A percentile compares a stretch with the other conserved stretches of the same genome.
Conservation (phyloP, 2,888 invertebrate species). For the Eulithis testata region DNA sequence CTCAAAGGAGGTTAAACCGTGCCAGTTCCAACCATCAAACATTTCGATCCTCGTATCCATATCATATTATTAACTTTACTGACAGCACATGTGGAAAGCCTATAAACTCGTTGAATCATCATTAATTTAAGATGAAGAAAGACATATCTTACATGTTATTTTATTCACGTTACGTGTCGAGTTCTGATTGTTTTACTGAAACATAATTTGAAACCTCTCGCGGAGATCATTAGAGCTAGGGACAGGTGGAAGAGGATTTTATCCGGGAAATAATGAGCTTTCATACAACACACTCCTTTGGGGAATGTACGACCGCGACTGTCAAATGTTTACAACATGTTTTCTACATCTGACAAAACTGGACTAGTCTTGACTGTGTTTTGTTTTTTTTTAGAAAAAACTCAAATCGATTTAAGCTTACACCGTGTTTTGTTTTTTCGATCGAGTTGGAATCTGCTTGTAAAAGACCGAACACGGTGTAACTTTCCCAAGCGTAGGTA, state of each 20-base stretch:
- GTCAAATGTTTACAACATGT: neutral
- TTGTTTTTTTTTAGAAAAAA: neutral
- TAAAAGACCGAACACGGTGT: no score
- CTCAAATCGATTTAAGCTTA: no score
- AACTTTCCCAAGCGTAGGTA: no score
- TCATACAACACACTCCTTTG: slow-evolving; percentile 13
- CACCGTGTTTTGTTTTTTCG: no score
- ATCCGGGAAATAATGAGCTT: slow-evolving; percentile 31
- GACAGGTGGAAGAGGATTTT: slow-evolving; percentile 46
- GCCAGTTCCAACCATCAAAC: neutral
- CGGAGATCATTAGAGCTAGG: slow-evolving; percentile 71
- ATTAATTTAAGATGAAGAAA: slow-evolving; percentile 83
- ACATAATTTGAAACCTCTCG: slow-evolving; percentile 80
- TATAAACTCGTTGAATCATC: slow-evolving; percentile 78
- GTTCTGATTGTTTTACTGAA: slow-evolving; percentile 76
- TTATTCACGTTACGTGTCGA: slow-evolving; percentile 78
- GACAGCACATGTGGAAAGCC: neutral
- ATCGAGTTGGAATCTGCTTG: no score
- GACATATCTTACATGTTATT: slow-evolving; percentile 82
- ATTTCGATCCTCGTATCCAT: no score
- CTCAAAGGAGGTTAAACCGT: no score
- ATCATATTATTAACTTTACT: neutral
- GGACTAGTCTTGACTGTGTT: neutral
- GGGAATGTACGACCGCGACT: slow-evolving; percentile 2
- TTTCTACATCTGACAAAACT: neutral